A percentile compares a stretch with the other conserved stretches of the same genome.
Conservation (phyloP, 2,113 vertebrate species). For the Hydrochoerus hydrochaeris region DNA sequence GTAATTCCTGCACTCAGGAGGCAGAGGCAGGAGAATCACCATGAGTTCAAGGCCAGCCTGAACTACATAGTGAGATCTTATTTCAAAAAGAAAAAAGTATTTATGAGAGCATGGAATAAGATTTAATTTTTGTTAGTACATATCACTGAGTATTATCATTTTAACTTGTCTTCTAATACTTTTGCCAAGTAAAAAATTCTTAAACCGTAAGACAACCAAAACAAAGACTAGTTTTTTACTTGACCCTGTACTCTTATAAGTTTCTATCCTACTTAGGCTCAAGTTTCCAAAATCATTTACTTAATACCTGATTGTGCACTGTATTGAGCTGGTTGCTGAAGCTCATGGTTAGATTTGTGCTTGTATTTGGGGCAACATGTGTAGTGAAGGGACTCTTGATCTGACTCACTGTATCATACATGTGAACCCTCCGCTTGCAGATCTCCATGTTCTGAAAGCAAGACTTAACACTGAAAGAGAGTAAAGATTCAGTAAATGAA, state of each 20-base stretch:
- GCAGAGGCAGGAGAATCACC: not conserved
- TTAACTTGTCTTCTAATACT: not conserved
- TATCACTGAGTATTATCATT: not conserved
- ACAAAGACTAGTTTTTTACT: slow-evolving; percentile 32
- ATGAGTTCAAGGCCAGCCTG: not conserved
- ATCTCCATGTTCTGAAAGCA: slow-evolving; percentile 99
- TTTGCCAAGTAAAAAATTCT: slow-evolving; percentile 28
- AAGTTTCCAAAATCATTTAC: slow-evolving; percentile 39
- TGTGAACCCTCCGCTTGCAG: slow-evolving; percentile 96
- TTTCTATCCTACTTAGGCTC: not conserved
- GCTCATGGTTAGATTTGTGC: slow-evolving; percentile 97
- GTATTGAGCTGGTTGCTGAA: slow-evolving; percentile 98
- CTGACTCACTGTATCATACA: slow-evolving; percentile 95
- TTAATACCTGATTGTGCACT: slow-evolving; percentile 94
- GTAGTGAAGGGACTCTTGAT: slow-evolving; percentile 95
- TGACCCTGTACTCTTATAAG: not conserved
- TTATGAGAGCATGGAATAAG: not conserved
- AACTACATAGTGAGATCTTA: not conserved
- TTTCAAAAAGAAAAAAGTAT: not conserved
- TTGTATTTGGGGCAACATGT: slow-evolving; percentile 93
- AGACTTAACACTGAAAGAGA: slow-evolving; percentile 93
- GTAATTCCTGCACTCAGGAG: not conserved
- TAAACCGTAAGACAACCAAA: not conserved
- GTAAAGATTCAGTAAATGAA: slow-evolving; percentile 38
- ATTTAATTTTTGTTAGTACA: not conserved